Percentiles rank a stretch among this genome's conserved stretches.
phyloP scores from a whole-genome alignment of 2,888 invertebrate species.

The Thumatha senex region DNA sequence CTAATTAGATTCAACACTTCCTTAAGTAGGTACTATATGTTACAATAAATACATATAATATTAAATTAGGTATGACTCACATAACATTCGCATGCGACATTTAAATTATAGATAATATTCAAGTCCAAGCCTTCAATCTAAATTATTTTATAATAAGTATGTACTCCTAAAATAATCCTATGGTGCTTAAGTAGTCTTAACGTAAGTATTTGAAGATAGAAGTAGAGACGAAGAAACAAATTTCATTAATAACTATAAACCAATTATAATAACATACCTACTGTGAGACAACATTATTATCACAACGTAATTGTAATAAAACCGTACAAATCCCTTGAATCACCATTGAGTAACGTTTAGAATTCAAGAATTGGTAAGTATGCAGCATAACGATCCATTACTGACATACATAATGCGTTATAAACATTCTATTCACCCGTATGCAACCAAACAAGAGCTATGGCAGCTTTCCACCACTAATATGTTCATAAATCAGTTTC shows the following conservation, averaged over 20 bases:
- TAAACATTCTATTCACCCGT: slow-evolving; percentile 58
- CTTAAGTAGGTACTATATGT: neutral
- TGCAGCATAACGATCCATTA: slow-evolving; percentile 38
- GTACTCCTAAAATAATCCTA: slow-evolving; percentile 7
- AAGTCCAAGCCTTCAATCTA: slow-evolving; percentile 3
- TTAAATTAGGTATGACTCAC: slow-evolving; percentile 5
- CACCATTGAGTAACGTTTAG: slow-evolving; percentile 47
- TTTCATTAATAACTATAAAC: no score
- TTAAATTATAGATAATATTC: neutral
- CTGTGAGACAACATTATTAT: slow-evolving; percentile 26
- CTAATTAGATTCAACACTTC: slow-evolving; percentile 14
- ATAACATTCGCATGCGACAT: neutral
- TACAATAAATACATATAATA: slow-evolving; percentile 6
- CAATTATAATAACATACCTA: no score
- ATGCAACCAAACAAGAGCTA: slow-evolving; percentile 46
- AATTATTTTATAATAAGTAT: neutral
- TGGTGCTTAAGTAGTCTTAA: slow-evolving; percentile 25
- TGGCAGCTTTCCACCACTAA: slow-evolving; percentile 57
- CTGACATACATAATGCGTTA: slow-evolving; percentile 45
- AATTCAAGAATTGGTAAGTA: slow-evolving; percentile 46
- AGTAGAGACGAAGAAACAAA: no score
- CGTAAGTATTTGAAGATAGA: slow-evolving; percentile 6
- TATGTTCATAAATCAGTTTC: slow-evolving; percentile 55
- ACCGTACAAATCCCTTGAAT: slow-evolving; percentile 36
- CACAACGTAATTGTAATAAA: slow-evolving; percentile 33